Base-by-base conservation (phyloP, 2,113 vertebrate species). In the Microcebus jonahi region DNA sequence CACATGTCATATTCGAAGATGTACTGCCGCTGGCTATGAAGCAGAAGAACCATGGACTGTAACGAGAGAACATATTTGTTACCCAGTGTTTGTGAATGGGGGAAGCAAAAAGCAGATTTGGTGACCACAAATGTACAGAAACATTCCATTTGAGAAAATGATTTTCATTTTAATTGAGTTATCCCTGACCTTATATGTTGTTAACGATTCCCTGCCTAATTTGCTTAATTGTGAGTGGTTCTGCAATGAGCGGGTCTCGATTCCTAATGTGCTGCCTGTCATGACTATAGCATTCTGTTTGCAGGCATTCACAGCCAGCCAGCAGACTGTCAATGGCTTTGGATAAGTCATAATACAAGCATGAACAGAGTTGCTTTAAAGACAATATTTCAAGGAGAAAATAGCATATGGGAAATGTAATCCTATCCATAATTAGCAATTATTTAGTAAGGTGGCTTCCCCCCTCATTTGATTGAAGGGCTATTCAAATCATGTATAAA, bases 11-110 rank as follows among this genome's bases (percentile, higher is more conserved):
- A 99, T 76, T 99, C 99, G 8, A 99, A 99, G 98, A 99, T 99
- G 98, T 99, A 99, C 97, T 99, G 99, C 71, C 99, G 98, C 97
- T 99, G 99, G 98, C 99, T 99, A 97, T 99, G 99, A 75, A 99
- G 99, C 98, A 99, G 99, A 75, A 99, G 99, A 83, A 99, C 99
- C 99, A 99, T 99, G 96, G 99, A 99, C 99, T 99, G 98, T 42
- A 98, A 97, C 97, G 97, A 95, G 97, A 98, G 90, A 94, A 97
- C 96, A 96, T n/a, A 93, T 92, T 97, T 97, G 98, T 98, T 96
- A 98, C 31, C 95, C 88, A 75, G 95, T 97, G 98, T 96, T 89
- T 36, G 29, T 12, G 97, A 97, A 96, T 4, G 67, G 85, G 86
- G 39, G 10, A 8, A 25, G 70, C 61, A 50, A 96, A 61, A 61